Conservation (phyloP, 37 sponge, comb jelly and placozoan species). For the Beroe forskalii region DNA sequence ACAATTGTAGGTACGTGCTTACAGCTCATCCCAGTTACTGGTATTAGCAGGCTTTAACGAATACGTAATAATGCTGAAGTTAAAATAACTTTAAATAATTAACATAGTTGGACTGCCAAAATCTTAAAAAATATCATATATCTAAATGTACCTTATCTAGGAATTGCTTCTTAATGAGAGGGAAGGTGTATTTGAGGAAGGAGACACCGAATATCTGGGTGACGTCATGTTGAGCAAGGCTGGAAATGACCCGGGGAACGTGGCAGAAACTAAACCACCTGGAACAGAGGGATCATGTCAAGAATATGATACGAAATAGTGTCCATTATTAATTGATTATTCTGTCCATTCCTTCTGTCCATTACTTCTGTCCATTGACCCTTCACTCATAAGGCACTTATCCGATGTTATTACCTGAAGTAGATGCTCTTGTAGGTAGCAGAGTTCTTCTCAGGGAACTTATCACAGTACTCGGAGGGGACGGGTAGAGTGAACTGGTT, state of each 20-base stretch:
- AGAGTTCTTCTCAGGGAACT: background rate
- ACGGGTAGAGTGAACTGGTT: slow-evolving; percentile 29
- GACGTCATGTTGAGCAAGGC: slow-evolving; percentile 73
- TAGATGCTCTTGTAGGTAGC: slow-evolving; percentile 45
- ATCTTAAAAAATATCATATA: too few relatives aligned
- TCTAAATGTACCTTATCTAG: slow-evolving; percentile 80
- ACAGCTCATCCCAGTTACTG: too few relatives aligned
- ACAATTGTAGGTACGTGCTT: too few relatives aligned
- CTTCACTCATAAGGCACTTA: too few relatives aligned
- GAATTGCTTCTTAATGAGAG: slow-evolving; percentile 75
- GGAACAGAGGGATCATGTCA: too few relatives aligned
- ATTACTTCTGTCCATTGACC: too few relatives aligned
- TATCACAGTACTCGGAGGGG: slow-evolving; percentile 16
- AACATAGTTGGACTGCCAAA: too few relatives aligned
- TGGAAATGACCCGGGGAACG: slow-evolving; percentile 81
- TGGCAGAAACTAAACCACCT: slow-evolving; percentile 92
- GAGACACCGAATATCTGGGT: slow-evolving; percentile 82
- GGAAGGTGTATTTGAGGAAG: slow-evolving; percentile 79
- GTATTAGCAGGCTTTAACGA: too few relatives aligned
- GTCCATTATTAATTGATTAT: background rate
- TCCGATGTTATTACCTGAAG: slow-evolving; percentile 25
- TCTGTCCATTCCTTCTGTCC: too few relatives aligned
- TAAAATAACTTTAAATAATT: too few relatives aligned
- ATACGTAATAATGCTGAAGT: too few relatives aligned
- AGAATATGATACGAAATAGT: background rate